These are phyloP conservation scores for Mycalesis mineus DNA, from an alignment of 2,888 invertebrate genomes.

Conservation along the genomic window DNA sequence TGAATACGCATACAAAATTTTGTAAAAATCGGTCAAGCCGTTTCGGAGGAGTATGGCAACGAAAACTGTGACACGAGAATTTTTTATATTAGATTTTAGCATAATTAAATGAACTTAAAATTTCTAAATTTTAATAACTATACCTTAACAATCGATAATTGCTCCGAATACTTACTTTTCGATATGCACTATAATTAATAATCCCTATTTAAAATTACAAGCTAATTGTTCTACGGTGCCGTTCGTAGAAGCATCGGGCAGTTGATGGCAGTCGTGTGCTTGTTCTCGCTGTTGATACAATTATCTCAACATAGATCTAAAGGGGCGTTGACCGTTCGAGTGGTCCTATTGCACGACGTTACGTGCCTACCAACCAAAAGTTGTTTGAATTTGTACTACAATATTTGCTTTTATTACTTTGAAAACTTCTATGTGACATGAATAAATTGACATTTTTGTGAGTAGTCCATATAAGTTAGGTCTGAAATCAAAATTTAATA, in stretches of 20 bases:
- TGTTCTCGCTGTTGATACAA: conserved; percentile 67
- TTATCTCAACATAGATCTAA: conserved; percentile 73
- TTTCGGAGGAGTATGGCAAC: no score
- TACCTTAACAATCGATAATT: no score
- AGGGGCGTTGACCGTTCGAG: conserved; percentile 59
- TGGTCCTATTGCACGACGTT: conserved; percentile 43
- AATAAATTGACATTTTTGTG: no score
- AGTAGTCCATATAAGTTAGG: no score
- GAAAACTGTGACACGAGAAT: no score
- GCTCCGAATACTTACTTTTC: background rate
- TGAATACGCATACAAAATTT: no score
- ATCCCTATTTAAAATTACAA: conserved; percentile 7
- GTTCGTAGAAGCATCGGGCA: conserved; percentile 27
- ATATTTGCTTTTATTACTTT: conserved; percentile 5
- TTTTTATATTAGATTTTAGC: no score
- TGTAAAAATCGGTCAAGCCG: no score
- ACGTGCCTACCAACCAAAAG: conserved; percentile 34
- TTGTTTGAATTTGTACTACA: conserved; percentile 28
- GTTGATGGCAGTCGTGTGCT: conserved; percentile 40
- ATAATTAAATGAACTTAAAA: no score
- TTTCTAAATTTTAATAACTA: no score
- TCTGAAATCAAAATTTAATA: no score
- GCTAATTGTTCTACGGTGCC: conserved; percentile 15
- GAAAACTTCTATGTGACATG: no score
- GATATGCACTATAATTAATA: background rate